These are phyloP conservation scores for Trissolcus brochymenae DNA, from an alignment of 2,888 invertebrate species.

Conservation along the genomic window DNA sequence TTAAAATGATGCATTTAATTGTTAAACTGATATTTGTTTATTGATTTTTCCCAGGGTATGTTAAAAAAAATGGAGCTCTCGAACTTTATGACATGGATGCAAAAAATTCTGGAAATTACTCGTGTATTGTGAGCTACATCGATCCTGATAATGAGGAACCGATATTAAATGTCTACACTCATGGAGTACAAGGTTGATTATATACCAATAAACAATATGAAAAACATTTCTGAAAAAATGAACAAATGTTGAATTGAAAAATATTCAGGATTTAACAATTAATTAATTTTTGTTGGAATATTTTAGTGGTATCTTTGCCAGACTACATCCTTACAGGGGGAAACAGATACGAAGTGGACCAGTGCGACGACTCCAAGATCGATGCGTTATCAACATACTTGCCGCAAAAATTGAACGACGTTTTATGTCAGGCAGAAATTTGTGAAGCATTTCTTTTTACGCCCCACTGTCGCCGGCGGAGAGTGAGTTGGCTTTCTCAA, in stretches of 20 bases:
- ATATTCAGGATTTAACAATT: not conserved
- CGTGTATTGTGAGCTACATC: conserved; percentile 64
- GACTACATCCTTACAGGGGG: conserved; percentile 65
- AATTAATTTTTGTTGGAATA: not conserved
- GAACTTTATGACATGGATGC: conserved; percentile 65
- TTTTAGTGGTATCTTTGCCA: conserved; percentile 66
- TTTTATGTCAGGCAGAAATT: conserved; percentile 64
- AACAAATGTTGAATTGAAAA: too few species aligned
- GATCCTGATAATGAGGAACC: conserved; percentile 67
- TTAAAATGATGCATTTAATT: not conserved
- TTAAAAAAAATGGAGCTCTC: conserved; percentile 65
- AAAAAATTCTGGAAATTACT: conserved; percentile 67
- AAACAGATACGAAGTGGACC: conserved; percentile 63
- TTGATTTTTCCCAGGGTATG: conserved; percentile 58
- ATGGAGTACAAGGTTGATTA: conserved; percentile 20
- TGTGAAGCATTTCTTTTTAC: conserved; percentile 65
- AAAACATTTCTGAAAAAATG: too few species aligned
- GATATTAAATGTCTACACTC: conserved; percentile 62
- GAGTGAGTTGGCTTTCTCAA: conserved; percentile 53
- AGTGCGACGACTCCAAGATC: conserved; percentile 61
- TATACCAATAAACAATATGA: too few species aligned
- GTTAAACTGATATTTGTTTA: not conserved
- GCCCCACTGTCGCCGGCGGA: conserved; percentile 63
- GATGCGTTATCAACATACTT: conserved; percentile 63
- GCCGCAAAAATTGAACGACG: conserved; percentile 64